Percentiles rank a stretch among this genome's conserved stretches.
phyloP scores from a whole-genome alignment of 1,140 invertebrate genomes.

The Eulimnadia texana region DNA sequence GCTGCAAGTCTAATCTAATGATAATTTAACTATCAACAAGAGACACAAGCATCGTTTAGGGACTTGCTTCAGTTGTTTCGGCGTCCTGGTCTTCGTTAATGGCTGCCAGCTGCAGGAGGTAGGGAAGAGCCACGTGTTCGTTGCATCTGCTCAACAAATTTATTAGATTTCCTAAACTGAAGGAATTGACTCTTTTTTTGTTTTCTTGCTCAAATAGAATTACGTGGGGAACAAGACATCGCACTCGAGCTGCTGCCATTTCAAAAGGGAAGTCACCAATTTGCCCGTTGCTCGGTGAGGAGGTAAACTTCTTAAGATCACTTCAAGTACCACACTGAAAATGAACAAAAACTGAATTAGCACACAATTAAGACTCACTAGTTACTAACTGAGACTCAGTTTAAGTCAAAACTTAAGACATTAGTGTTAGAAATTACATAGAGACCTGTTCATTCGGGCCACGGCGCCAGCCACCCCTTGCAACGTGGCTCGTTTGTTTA shows the following conservation, averaged over 20 bases:
- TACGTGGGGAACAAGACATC: neutral
- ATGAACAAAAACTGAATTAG: neutral
- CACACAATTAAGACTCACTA: too few species aligned
- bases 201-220: too few species aligned
- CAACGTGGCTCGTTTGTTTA: neutral
- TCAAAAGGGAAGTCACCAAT: neutral
- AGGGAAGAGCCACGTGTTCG: neutral
- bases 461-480: neutral
- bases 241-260: neutral
- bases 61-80: neutral
- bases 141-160: neutral
- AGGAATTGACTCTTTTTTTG: too few species aligned
- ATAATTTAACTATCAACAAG: too few species aligned
- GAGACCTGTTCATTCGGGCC: neutral
- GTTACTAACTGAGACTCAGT: too few species aligned
- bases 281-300: neutral
- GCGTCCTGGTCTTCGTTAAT: neutral
- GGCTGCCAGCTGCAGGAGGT: neutral
- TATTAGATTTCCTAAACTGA: too few species aligned
- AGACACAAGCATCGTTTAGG: neutral
- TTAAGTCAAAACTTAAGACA: too few species aligned
- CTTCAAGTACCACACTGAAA: neutral
- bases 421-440: too few species aligned
- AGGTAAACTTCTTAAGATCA: neutral
- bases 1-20: too few species aligned